Base-by-base conservation (phyloP, 2,888 invertebrate genomes). In the Apamea crenata region DNA sequence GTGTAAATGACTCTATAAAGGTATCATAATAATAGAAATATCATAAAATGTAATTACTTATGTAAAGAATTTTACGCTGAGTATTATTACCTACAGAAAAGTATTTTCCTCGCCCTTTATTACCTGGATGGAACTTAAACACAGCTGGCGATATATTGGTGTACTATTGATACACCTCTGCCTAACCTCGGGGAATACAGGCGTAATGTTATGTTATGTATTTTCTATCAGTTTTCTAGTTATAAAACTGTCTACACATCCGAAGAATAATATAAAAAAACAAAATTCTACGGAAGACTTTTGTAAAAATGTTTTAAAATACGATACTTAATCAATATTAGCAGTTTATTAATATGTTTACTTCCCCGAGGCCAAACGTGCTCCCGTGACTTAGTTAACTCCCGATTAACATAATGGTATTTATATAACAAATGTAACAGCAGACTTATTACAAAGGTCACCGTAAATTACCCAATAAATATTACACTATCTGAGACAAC, bases 361-460 rank as follows among this genome's bases (percentile, higher is more conserved):
- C 32, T 67, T 63, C 56, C 82, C 56, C 53, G 61, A 68, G 65
- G 76, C 72, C 29, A 84, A 82, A 76, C 71, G 61, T 50, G 77
- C 68, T 59, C 74, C 72, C 44, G 50, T 80, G 32, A 53, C 32
- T 80, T 36, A 83, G 63, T 69, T 44, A 75, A 36, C 53, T 71
- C 36, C 56, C 10, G 65, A 76, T 80, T 86, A 85, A 32, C 87
- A 86, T 85, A 80, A 83, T 80, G n/a, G 18, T 80, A 85, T 86
- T 80, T 74, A 80, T 80, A 75, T 70, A 83, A 80, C 63, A 80
- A 83, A 83, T 77, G 69, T 83, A 80, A 36, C 63, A 50, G 29
- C 40, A 44, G 36, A 77, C 65, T 50, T 67, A 76, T 70, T 72
- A 86, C 74, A 87, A 87, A 87, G 77, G 77, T 84, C 74, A 79